phyloP scores from a whole-genome alignment of 2,797 vertebrate species.

The Eupleurogrammus muticus region DNA sequence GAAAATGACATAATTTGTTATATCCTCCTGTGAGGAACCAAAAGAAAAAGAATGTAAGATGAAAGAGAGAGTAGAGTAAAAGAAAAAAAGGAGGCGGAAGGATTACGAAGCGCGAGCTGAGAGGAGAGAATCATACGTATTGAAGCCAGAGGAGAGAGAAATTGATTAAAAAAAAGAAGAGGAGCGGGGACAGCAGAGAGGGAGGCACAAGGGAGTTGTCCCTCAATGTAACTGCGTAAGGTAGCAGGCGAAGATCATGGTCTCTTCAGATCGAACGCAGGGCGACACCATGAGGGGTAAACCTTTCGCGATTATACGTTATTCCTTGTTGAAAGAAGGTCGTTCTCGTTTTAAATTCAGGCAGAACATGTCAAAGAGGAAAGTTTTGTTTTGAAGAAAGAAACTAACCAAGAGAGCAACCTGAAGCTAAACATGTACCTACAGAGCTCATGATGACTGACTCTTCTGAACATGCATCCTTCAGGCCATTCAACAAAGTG shows the following conservation, averaged over 20 bases:
- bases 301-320: not conserved
- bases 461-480: not conserved
- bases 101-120: slow-evolving; percentile 43
- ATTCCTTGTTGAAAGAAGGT: not conserved
- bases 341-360: not conserved
- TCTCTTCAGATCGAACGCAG: too few relatives aligned
- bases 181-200: not conserved
- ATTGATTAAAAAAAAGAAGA: slow-evolving; percentile 40
- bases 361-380: too few relatives aligned
- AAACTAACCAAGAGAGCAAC: not conserved
- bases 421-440: not conserved
- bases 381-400: not conserved
- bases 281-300: not conserved
- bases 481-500: not conserved
- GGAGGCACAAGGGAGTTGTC: not conserved
- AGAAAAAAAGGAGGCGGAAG: slow-evolving; percentile 31
- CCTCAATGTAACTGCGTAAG: not conserved
- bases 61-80: slow-evolving; percentile 45
- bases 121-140: slow-evolving; percentile 32
- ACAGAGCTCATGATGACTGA: not conserved
- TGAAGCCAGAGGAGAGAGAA: slow-evolving; percentile 23
- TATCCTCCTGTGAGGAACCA: slow-evolving; percentile 58
- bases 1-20: slow-evolving; percentile 63
- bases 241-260: not conserved
- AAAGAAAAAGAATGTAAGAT: slow-evolving; percentile 44